phyloP scores from a whole-genome alignment of 2,797 vertebrate species.

The Pipistrellus kuhlii region DNA sequence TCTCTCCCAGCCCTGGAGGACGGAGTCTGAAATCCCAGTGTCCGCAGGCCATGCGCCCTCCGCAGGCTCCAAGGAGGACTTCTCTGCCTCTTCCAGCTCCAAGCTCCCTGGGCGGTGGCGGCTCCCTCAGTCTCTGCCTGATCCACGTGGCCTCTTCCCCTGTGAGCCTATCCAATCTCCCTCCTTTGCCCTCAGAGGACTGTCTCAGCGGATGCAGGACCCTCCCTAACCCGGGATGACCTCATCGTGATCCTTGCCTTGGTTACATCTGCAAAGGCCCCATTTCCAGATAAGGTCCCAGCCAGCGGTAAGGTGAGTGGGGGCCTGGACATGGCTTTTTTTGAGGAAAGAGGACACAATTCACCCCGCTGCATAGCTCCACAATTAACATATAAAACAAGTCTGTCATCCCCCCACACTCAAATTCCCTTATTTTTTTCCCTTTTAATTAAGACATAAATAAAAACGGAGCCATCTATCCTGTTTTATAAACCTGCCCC shows the following conservation, averaged over 20 bases:
- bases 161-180: fast-evolving
- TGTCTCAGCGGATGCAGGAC: not conserved
- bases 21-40: not conserved
- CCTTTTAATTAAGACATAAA: not conserved
- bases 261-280: not conserved
- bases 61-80: not conserved
- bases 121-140: not conserved
- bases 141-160: not conserved
- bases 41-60: fast-evolving
- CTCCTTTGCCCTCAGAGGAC: not conserved
- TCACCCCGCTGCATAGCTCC: not conserved
- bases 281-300: not conserved
- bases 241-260: not conserved
- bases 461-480: not conserved
- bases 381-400: not conserved
- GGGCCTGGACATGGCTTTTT: not conserved
- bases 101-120: not conserved
- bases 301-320: not conserved
- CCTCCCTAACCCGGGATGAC: not conserved
- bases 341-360: not conserved
- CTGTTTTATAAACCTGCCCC: not conserved
- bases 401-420: too few relatives aligned
- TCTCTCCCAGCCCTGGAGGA: not conserved
- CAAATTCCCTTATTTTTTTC: not conserved
- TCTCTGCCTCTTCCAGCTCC: not conserved